Conservation (phyloP, 2,888 invertebrate genomes). For the Amphipoea lucens region DNA sequence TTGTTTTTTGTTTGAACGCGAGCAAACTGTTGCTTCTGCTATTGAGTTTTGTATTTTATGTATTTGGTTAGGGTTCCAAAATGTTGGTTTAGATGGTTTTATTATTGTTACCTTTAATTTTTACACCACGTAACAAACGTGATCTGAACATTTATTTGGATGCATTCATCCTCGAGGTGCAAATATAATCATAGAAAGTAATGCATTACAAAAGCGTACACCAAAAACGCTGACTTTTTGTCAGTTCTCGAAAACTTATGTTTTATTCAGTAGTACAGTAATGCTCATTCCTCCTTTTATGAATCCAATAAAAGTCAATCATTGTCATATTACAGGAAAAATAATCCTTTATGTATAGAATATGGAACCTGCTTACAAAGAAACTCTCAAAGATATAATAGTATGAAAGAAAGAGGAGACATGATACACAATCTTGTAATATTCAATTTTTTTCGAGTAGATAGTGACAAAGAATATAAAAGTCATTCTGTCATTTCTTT, state of each 20-base stretch:
- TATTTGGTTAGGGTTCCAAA: background rate
- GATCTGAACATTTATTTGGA: too few species aligned
- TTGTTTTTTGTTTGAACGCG: constrained; percentile 42
- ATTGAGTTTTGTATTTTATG: constrained; percentile 11
- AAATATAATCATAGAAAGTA: background rate
- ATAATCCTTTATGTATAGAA: background rate
- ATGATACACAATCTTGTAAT: background rate
- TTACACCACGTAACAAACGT: background rate
- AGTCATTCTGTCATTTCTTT: background rate
- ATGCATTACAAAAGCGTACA: background rate
- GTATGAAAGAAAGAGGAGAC: background rate
- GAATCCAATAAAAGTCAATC: constrained; percentile 14
- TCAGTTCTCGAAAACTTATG: background rate
- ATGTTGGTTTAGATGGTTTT: background rate
- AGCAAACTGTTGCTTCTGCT: constrained; percentile 58
- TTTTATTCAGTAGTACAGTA: constrained; percentile 25
- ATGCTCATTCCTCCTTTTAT: background rate
- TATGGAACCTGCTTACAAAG: background rate
- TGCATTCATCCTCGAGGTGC: too few species aligned
- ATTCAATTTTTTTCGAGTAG: background rate
- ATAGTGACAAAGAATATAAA: background rate
- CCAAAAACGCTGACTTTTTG: background rate
- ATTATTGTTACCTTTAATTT: background rate
- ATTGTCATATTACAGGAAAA: background rate
- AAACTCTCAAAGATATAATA: background rate